Evolutionary conservation across 2,888 invertebrate species (phyloP).

Genomic region (Luperina nickerlii): DNA sequence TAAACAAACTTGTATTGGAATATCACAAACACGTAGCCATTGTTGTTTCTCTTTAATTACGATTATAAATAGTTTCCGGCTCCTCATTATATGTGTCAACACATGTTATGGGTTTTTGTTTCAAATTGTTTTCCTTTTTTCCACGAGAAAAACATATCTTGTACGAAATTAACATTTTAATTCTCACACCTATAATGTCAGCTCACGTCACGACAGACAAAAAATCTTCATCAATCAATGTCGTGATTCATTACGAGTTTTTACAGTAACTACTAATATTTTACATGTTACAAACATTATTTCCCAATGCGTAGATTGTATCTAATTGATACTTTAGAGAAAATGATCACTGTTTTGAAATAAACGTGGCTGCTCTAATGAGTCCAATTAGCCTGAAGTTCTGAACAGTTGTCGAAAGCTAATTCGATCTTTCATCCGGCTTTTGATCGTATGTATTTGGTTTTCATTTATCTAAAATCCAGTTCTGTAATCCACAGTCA

Average conservation of each 20-base stretch:
- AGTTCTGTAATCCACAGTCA: neutral
- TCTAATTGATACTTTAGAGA: neutral
- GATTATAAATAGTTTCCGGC: neutral
- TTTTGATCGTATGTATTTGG: neutral
- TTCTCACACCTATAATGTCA: neutral
- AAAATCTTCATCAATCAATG: neutral
- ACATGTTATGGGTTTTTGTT: neutral
- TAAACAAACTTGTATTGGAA: constrained; percentile 19
- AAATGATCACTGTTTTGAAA: neutral
- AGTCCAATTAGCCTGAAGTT: neutral
- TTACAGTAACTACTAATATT: neutral
- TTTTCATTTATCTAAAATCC: neutral
- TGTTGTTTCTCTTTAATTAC: neutral
- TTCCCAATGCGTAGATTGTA: neutral
- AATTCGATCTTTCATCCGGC: neutral
- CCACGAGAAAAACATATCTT: neutral
- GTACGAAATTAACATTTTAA: neutral
- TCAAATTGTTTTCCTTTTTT: neutral
- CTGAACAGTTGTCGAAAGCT: neutral
- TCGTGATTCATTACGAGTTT: neutral
- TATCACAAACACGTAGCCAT: neutral
- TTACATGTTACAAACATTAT: neutral
- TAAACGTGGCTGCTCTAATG: neutral
- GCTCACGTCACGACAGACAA: too few species aligned
- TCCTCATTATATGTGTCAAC: neutral